Evolutionary conservation across 2,888 invertebrate species (phyloP), one percentile per base, ranked within the genome.

Genomic region (Palloptera scutellata): DNA sequence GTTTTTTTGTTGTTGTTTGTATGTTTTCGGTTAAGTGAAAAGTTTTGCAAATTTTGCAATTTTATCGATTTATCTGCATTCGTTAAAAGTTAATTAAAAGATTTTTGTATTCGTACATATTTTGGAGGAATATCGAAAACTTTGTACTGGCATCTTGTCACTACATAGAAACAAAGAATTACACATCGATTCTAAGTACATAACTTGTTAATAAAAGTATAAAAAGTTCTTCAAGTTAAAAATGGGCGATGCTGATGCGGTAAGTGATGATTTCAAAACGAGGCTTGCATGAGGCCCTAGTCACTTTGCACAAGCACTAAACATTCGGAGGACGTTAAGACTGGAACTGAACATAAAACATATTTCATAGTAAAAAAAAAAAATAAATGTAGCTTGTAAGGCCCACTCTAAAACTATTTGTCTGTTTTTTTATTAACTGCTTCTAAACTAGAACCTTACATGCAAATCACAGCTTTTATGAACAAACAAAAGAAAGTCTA

Each of bases 221-320:
- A 59, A 66, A 54, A 54, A 40, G 42, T 43, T 54, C 57, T 59
- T 17, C n/a, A 19, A 48, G 1, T 48, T 8, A 15, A 64, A 55
- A 69, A 75, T 74, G 74, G 69, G 71, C 59, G 75, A 75, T 67
- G 72, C 74, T n/a, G 75, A 75, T 55, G 70, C 73, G 74, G 75
- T 75, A 71, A 75, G 75, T 75, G 6, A 30, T 30, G 30, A 30
- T 30, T 30, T 30, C 30, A 30, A 30, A 4, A 30, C 3, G 6
- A 30, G 30, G 30, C 30, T 30, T 30, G 30, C 30, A 30, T 30
- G 6, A 58, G 3, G 52, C 43, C 43, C 45, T 11, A 8, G 3
- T 4, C 10, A 40, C 13, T 20, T 6, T 1, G 10, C 17, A 19
- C 5, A 4, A 30, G 6, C 6, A 30, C 30, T 30, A 30, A 30